Conservation (phyloP, 2,888 invertebrate species). For the Epirrita christyi region DNA sequence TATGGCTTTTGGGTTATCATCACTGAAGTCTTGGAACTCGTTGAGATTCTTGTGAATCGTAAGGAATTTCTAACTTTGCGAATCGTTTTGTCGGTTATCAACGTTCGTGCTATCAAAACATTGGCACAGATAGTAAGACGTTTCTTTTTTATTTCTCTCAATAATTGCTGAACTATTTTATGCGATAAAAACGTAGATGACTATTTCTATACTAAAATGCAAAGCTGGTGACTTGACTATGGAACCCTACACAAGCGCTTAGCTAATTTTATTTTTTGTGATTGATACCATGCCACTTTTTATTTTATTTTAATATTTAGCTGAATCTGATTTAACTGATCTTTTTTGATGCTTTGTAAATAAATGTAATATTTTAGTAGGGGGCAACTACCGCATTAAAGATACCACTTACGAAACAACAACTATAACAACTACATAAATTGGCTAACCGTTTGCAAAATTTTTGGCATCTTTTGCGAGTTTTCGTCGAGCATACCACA, state of each 20-base stretch:
- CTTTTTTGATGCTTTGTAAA: no score
- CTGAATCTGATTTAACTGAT: no score
- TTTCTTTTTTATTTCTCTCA: conserved; percentile 6
- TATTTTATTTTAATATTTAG: no score
- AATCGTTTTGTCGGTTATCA: conserved; percentile 18
- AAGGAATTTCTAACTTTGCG: conserved; percentile 15
- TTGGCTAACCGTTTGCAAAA: conserved; percentile 18
- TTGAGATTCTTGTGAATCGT: conserved; percentile 12
- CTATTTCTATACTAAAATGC: no score
- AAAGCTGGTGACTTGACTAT: no score
- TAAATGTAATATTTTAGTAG: no score
- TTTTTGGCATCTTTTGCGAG: conserved; percentile 33
- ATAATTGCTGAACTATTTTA: conserved; percentile 8
- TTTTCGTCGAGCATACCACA: conserved; percentile 26
- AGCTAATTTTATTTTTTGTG: no score
- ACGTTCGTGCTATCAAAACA: conserved; percentile 32
- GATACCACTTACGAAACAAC: neutral
- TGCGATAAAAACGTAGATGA: no score
- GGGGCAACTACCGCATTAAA: no score
- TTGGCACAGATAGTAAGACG: conserved; percentile 16
- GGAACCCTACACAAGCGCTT: no score
- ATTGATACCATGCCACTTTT: no score
- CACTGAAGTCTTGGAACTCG: conserved; percentile 1
- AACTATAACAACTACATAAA: conserved; percentile 2
- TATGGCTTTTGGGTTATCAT: neutral